These are phyloP conservation scores for Anoplius nigerrimus DNA, from an alignment of 2,888 invertebrate species.

Conservation along the genomic window DNA sequence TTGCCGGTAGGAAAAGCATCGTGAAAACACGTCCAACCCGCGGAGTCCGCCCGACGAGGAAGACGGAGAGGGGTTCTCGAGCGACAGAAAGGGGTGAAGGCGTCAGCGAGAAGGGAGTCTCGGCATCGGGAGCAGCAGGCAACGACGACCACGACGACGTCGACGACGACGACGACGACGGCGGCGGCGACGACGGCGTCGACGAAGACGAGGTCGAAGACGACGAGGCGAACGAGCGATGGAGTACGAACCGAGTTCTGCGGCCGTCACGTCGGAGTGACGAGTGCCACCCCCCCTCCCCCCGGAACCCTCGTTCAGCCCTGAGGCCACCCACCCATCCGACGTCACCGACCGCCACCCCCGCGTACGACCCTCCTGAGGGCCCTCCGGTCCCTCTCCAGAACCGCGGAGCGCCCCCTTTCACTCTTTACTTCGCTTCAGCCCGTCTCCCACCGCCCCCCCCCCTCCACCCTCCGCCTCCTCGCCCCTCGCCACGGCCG, in stretches of 20 bases:
- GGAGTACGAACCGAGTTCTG: slow-evolving; percentile 63
- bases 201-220: not conserved
- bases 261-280: slow-evolving; percentile 67
- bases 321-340: slow-evolving; percentile 43
- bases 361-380: slow-evolving; percentile 9
- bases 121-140: slow-evolving; percentile 1
- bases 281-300: slow-evolving; percentile 62
- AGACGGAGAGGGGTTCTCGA: not conserved
- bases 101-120: slow-evolving; percentile 3
- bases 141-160: not conserved
- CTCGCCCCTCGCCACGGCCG: slow-evolving; percentile 57
- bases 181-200: not conserved
- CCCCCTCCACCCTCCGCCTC: slow-evolving; percentile 28
- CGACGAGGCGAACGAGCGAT: slow-evolving; percentile 35
- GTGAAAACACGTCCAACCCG: not conserved
- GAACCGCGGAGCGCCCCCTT: slow-evolving; percentile 49
- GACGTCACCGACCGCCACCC: slow-evolving; percentile 46
- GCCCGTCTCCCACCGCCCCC: slow-evolving; percentile 27
- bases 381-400: slow-evolving; percentile 36
- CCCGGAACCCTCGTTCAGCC: slow-evolving; percentile 49
- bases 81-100: slow-evolving; percentile 2
- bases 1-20: not conserved
- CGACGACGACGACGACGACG: not conserved
- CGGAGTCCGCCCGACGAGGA: not conserved
- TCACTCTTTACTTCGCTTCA: slow-evolving; percentile 52